These are phyloP conservation scores for Pseudonaja textilis DNA, from an alignment of 2,113 vertebrate genomes.

Conservation along the genomic window DNA sequence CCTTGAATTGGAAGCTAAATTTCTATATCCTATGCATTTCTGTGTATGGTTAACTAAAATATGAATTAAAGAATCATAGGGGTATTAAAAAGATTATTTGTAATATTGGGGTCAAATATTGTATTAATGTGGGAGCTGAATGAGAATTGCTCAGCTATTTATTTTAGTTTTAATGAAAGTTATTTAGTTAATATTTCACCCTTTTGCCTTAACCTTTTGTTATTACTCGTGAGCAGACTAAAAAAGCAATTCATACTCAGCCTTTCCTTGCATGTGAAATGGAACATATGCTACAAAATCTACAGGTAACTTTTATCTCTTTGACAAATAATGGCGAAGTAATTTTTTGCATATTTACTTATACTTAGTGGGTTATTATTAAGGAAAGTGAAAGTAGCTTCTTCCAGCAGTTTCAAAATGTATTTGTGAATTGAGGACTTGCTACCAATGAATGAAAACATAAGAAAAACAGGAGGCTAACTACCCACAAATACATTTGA, in stretches of 20 bases:
- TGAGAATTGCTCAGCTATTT: neutral
- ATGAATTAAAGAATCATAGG: neutral
- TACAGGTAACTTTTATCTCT: slow-evolving; percentile 15
- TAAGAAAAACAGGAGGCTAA: neutral
- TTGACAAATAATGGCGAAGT: neutral
- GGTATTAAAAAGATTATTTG: neutral
- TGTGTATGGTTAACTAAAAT: neutral
- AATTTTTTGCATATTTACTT: neutral
- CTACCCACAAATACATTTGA: neutral
- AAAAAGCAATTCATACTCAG: slow-evolving; percentile 41
- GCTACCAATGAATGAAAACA: neutral
- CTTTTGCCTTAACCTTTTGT: slow-evolving; percentile 28
- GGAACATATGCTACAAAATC: slow-evolving; percentile 30
- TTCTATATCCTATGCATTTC: slow-evolving; percentile 31
- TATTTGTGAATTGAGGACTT: neutral
- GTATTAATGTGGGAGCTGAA: neutral
- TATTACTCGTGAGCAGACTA: slow-evolving; percentile 12
- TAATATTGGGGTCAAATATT: neutral
- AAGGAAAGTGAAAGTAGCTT: neutral
- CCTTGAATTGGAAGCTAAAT: slow-evolving; percentile 47
- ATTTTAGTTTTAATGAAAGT: neutral
- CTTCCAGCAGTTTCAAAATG: neutral
- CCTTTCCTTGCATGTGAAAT: slow-evolving; percentile 26
- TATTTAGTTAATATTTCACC: neutral
- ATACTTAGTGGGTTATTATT: neutral